phyloP scores from a whole-genome alignment of 2,797 vertebrate species.

The Caiman crocodilus region DNA sequence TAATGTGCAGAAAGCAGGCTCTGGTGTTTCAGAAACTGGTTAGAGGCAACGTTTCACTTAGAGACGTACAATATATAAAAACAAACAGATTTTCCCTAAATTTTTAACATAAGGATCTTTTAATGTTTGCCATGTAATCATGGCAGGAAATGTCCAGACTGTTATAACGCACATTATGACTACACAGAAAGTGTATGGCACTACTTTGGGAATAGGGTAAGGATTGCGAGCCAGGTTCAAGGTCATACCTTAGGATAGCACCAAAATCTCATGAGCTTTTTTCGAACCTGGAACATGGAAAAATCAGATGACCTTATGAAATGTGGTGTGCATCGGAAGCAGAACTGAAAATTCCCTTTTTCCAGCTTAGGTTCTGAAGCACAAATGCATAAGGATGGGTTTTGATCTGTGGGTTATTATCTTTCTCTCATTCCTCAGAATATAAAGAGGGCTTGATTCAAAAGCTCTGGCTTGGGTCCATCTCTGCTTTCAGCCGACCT shows the following conservation, averaged over 20 bases:
- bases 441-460: background rate
- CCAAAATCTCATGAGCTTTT: fast-evolving
- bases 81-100: background rate
- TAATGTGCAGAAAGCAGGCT: background rate
- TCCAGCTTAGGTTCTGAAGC: background rate
- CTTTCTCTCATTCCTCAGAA: background rate
- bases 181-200: background rate
- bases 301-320: background rate
- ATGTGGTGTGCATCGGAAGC: background rate
- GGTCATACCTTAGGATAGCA: background rate
- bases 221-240: background rate
- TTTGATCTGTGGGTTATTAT: background rate
- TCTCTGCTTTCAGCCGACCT: background rate
- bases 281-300: background rate
- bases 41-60: background rate
- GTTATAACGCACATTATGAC: background rate
- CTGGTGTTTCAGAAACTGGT: background rate
- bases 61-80: background rate
- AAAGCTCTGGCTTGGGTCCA: background rate
- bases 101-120: background rate
- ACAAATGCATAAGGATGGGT: background rate
- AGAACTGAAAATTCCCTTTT: background rate
- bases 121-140: background rate
- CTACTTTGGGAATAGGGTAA: background rate
- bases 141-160: background rate